phyloP scores from a whole-genome alignment of 1,140 invertebrate genomes.

The Polypedilum vanderplanki region DNA sequence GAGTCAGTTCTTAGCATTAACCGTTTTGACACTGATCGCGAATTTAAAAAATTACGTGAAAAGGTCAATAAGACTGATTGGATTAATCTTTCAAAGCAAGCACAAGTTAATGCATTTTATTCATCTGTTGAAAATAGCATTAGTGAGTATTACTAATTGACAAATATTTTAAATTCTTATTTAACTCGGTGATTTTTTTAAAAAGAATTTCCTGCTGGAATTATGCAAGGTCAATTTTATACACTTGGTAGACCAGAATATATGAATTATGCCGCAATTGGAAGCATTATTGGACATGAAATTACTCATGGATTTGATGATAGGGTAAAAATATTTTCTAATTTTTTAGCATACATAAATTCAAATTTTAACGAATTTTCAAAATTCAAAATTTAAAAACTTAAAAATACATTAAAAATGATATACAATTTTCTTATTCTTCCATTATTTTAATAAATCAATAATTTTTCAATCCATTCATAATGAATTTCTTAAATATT shows the following conservation, averaged over 20 bases:
- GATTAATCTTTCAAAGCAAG: slow-evolving; percentile 55
- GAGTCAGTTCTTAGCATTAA: background rate
- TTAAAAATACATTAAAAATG: too few species aligned
- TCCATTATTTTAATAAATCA: too few species aligned
- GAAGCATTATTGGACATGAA: slow-evolving; percentile 59
- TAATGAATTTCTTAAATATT: slow-evolving; percentile 55
- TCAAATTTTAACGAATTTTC: too few species aligned
- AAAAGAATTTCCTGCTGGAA: slow-evolving; percentile 68
- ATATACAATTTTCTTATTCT: too few species aligned
- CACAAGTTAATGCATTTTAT: slow-evolving; percentile 62
- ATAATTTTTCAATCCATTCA: too few species aligned
- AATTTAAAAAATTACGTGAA: slow-evolving; percentile 50
- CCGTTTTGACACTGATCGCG: background rate
- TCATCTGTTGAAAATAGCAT: slow-evolving; percentile 60
- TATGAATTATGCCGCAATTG: slow-evolving; percentile 61
- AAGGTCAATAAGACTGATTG: slow-evolving; percentile 61
- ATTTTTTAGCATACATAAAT: too few species aligned
- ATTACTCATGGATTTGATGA: slow-evolving; percentile 56
- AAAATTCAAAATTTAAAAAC: too few species aligned
- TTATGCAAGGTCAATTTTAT: slow-evolving; percentile 69
- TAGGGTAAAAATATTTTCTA: slow-evolving; percentile 51
- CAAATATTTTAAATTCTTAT: background rate
- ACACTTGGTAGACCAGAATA: slow-evolving; percentile 60
- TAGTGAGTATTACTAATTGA: slow-evolving; percentile 44
- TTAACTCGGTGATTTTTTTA: slow-evolving; percentile 45